Percentiles rank a stretch among this genome's conserved stretches.
These are phyloP conservation scores for Etheostoma nigrum DNA, from an alignment of 2,797 vertebrate genomes.

Conservation along the genomic window DNA sequence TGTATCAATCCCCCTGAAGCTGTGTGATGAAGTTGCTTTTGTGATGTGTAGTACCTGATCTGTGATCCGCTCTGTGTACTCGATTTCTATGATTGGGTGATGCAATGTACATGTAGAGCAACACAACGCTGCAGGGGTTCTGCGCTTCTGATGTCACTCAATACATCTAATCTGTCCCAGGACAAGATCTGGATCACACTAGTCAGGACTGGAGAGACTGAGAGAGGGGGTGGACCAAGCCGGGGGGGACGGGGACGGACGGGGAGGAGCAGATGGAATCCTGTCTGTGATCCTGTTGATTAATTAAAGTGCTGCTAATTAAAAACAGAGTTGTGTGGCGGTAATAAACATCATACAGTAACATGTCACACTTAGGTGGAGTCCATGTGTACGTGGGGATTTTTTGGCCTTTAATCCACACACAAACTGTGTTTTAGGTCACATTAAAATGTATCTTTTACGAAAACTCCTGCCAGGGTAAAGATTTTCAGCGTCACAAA, in stretches of 20 bases:
- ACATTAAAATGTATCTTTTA: too few relatives aligned
- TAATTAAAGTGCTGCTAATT: slow-evolving; percentile 4
- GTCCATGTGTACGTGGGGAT: too few relatives aligned
- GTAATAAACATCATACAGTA: neutral
- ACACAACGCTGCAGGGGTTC: slow-evolving; percentile 35
- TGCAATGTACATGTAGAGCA: slow-evolving; percentile 57
- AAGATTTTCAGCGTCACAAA: too few relatives aligned
- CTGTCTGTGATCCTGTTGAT: slow-evolving; percentile 15
- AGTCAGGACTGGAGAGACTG: slow-evolving; percentile 23
- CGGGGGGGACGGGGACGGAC: neutral
- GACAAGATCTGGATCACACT: slow-evolving; percentile 58
- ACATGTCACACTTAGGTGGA: neutral
- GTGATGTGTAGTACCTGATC: slow-evolving; percentile 15
- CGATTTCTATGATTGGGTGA: slow-evolving; percentile 43
- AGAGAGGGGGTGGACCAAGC: too few relatives aligned
- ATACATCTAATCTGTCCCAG: slow-evolving; percentile 56
- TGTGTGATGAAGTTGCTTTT: neutral
- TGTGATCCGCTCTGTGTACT: slow-evolving; percentile 38
- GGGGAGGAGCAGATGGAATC: slow-evolving; percentile 16
- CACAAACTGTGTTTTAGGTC: too few relatives aligned
- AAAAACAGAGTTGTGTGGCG: neutral
- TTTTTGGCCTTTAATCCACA: too few relatives aligned
- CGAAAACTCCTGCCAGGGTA: too few relatives aligned
- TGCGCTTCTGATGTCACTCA: slow-evolving; percentile 61
- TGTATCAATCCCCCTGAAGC: slow-evolving; percentile 22